Conservation (phyloP, 2,888 invertebrate genomes). For the Hyposoter dolosus region DNA sequence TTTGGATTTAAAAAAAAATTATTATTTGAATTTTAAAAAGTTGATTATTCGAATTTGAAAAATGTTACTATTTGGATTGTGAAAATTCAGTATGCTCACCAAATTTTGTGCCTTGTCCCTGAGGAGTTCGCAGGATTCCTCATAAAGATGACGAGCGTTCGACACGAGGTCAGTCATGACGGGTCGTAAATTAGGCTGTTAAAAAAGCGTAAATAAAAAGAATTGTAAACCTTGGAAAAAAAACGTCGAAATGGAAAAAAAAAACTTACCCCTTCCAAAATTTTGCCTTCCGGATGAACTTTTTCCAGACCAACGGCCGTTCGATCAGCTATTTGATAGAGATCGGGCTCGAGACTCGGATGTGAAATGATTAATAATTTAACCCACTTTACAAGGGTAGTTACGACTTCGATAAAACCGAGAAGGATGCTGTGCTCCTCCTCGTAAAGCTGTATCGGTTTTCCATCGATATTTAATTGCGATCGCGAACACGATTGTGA, state of each 20-base stretch:
- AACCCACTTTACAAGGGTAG: slow-evolving; percentile 94
- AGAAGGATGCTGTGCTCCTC: slow-evolving; percentile 91
- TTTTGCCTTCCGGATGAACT: slow-evolving; percentile 93
- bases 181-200: slow-evolving; percentile 88
- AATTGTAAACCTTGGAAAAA: not conserved
- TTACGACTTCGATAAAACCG: slow-evolving; percentile 93
- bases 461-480: slow-evolving; percentile 84
- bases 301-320: slow-evolving; percentile 89
- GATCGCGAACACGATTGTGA: slow-evolving; percentile 74
- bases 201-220: slow-evolving; percentile 53
- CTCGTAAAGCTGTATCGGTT: slow-evolving; percentile 86
- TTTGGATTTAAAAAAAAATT: too few relatives aligned
- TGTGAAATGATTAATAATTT: slow-evolving; percentile 89
- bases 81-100: slow-evolving; percentile 79
- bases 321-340: slow-evolving; percentile 91
- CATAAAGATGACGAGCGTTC: slow-evolving; percentile 88
- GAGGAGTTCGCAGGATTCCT: slow-evolving; percentile 90
- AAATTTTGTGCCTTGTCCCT: slow-evolving; percentile 89
- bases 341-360: slow-evolving; percentile 89
- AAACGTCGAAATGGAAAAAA: slow-evolving; percentile 54
- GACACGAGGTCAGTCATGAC: slow-evolving; percentile 92
- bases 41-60: not conserved
- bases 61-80: not conserved
- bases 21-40: too few relatives aligned
- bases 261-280: slow-evolving; percentile 89